A percentile compares a stretch with the other conserved stretches of the same genome.
Evolutionary conservation across 2,888 invertebrate genomes (phyloP).

Genomic region (Siphlonurus alternatus): DNA sequence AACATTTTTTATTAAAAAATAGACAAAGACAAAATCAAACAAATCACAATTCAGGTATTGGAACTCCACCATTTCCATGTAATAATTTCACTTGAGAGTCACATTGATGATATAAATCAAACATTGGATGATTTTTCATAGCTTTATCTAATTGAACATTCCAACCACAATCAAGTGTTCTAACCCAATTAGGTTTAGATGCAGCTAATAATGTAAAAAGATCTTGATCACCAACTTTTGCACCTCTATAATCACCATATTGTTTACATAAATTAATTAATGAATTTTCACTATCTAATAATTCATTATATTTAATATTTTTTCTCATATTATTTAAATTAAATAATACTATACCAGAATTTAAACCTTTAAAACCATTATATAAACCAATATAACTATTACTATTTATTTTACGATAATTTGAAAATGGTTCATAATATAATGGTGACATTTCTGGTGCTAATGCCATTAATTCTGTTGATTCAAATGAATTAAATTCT

Average conservation of each 20-base stretch:
- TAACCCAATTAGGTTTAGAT: neutral
- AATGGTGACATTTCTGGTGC: slow-evolving; percentile 3
- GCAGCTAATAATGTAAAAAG: neutral
- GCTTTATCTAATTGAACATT: neutral
- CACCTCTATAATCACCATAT: neutral
- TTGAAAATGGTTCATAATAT: slow-evolving; percentile 1
- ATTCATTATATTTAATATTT: neutral
- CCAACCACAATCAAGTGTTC: neutral
- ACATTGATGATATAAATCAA: neutral
- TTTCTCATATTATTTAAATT: neutral
- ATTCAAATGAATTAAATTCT: neutral
- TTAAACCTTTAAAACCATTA: neutral
- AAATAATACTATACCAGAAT: neutral
- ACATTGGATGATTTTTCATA: neutral
- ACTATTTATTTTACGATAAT: neutral
- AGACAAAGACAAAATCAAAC: too few relatives aligned
- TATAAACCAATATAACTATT: neutral
- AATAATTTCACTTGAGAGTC: neutral
- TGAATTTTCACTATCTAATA: neutral
- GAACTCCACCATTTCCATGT: neutral
- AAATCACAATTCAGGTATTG: neutral
- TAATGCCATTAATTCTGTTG: neutral
- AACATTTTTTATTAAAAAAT: too few relatives aligned
- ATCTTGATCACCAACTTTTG: neutral
- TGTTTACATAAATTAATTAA: neutral